Percentiles rank a stretch among this genome's conserved stretches.
Conservation (phyloP, 2,113 vertebrate genomes). For the Silurus asotus region DNA sequence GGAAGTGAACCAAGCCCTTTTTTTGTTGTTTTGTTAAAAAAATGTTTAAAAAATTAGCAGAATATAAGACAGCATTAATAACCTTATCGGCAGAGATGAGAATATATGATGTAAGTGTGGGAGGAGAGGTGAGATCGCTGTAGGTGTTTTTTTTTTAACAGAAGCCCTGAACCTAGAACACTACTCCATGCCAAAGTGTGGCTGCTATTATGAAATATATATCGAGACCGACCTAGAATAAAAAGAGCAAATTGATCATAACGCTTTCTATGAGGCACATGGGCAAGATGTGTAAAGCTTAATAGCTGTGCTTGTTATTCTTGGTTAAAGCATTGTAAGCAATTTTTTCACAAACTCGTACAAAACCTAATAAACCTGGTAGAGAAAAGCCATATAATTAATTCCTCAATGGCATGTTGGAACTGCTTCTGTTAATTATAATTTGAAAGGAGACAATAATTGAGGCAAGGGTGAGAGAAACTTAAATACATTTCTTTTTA, state of each 20-base stretch:
- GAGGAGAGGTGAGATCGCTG: not conserved
- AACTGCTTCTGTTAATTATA: not conserved
- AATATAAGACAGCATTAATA: not conserved
- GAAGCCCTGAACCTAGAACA: not conserved
- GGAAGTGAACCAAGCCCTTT: not conserved
- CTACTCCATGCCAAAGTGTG: not conserved
- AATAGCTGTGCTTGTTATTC: not conserved
- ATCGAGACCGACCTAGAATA: not conserved
- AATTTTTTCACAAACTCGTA: not conserved
- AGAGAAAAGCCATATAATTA: not conserved
- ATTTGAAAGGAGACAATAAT: not conserved
- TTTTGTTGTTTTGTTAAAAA: not conserved
- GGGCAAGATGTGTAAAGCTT: not conserved
- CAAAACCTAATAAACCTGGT: not conserved
- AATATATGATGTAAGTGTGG: slow-evolving; percentile 1
- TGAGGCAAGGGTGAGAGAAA: not conserved
- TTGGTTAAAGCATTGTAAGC: not conserved
- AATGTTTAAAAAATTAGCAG: slow-evolving; percentile 6
- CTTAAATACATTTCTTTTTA: not conserved
- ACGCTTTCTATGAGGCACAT: not conserved
- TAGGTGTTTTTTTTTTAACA: not conserved
- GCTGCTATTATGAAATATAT: slow-evolving; percentile 11
- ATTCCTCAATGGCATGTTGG: not conserved
- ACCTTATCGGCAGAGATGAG: not conserved
- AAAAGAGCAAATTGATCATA: not conserved